Base-by-base conservation (phyloP, 2,888 invertebrate species). In the Sicus ferrugineus region DNA sequence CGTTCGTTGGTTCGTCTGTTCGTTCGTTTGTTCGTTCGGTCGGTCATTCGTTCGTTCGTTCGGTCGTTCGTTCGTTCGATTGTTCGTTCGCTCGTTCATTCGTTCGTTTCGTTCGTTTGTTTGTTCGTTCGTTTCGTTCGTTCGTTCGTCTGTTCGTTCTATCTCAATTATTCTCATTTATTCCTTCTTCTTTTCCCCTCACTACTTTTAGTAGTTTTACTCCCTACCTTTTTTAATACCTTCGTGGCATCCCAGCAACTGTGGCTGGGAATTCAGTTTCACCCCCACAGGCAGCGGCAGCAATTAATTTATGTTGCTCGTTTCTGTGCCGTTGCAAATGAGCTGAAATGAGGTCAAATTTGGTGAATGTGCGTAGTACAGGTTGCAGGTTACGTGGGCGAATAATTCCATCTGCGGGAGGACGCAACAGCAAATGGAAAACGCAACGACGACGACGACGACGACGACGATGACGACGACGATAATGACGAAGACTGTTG, bases 281-380 rank as follows among this genome's bases (percentile, higher is more conserved):
- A 9, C 31, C 59, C 34, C 59, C 3, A 31, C 26, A 23, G 54
- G 28, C 11, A 54, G 54, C 23, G 28, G 26, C 63, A 63, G 19
- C 63, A 63, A 63, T 63, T 63, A 63, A 46, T 63, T 63, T 30
- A 63, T 28, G 63, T 42, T 30, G 28, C 63, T 63, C 42, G 19
- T 48, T 48, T 48, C 26, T 48, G 48, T 28, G 30, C n/a, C 9
- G 26, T 42, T 28, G 26, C 63, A 46, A 65, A 65, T 34, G 65
- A 52, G 38, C 52, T 38, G 11, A 38, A 67, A 48, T 48, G 48
- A 48, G 67, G 67, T 58, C 59, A 67, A 67, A 48, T 67, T 46
- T 46, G 66, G 26, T 48, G 48, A 46, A 67, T 48, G 58, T 30
- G 42, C 26, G 11, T 16, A 42, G n/a, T 42, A 3, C 54, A 54